These are phyloP conservation scores for Rhinichthys klamathensis DNA, from an alignment of 2,113 vertebrate genomes.

Conservation along the genomic window DNA sequence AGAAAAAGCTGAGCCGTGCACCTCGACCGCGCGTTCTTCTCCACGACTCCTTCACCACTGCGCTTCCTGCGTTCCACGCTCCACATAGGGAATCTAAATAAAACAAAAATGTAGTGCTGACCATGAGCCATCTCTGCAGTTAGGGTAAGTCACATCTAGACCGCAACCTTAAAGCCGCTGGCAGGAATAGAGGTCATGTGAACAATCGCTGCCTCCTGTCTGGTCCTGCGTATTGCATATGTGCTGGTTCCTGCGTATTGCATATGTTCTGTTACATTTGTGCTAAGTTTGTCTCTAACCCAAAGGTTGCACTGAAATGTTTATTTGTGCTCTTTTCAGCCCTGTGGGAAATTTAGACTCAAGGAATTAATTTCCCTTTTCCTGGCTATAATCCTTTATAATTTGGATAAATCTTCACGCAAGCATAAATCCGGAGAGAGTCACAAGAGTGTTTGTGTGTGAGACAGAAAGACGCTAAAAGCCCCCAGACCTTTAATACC, in stretches of 20 bases:
- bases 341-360: constrained; percentile 44
- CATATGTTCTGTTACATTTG: constrained; percentile 19
- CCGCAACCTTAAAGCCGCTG: not conserved
- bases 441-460: constrained; percentile 1
- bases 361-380: constrained; percentile 48
- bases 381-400: constrained; percentile 47
- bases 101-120: constrained; percentile 28
- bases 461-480: not conserved
- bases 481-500: not conserved
- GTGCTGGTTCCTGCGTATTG: not conserved
- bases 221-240: not conserved
- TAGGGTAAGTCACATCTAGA: constrained; percentile 42
- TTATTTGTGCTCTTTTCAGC: not conserved
- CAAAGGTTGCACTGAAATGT: not conserved
- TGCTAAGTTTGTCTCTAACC: not conserved
- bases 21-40: constrained; percentile 11
- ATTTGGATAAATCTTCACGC: constrained; percentile 17
- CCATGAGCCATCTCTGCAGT: constrained; percentile 27
- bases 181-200: constrained; percentile 5
- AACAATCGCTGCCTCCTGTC: not conserved
- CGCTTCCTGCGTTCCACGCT: constrained; percentile 44
- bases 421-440: constrained; percentile 11
- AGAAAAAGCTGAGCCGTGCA: constrained; percentile 49
- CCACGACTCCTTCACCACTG: constrained; percentile 18
- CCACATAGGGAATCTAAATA: constrained; percentile 11